Conservation (phyloP, 2,888 invertebrate genomes). For the Lithophane semibrunnea region DNA sequence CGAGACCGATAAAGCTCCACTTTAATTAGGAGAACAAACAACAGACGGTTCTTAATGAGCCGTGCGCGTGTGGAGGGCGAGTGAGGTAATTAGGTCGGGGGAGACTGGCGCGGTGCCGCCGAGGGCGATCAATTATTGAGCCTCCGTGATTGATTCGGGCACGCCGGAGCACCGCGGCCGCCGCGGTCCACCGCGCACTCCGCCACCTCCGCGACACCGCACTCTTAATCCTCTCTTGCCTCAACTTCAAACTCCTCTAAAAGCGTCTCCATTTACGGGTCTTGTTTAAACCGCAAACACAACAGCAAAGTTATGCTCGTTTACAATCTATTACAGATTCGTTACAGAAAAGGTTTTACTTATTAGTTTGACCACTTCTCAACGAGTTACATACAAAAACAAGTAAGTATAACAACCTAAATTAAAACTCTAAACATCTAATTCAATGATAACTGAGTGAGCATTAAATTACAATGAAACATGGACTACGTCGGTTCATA, state of each 20-base stretch:
- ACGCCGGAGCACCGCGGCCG: constrained; percentile 65
- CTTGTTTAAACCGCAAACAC: constrained; percentile 48
- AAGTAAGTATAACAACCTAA: constrained; percentile 16
- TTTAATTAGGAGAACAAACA: constrained; percentile 90
- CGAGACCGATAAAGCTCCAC: constrained; percentile 89
- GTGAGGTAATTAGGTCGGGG: constrained; percentile 87
- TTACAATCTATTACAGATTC: constrained; percentile 31
- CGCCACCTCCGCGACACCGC: constrained; percentile 65
- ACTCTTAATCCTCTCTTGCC: constrained; percentile 72
- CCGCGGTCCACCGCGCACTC: constrained; percentile 61
- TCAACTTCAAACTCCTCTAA: constrained; percentile 66
- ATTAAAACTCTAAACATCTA: constrained; percentile 53
- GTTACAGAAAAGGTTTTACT: constrained; percentile 15
- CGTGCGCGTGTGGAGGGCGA: constrained; percentile 87
- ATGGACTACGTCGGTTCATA: constrained; percentile 71
- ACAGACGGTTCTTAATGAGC: constrained; percentile 89
- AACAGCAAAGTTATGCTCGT: constrained; percentile 34
- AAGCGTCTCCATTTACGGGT: constrained; percentile 56
- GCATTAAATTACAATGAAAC: constrained; percentile 70
- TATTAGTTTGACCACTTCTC: constrained; percentile 16
- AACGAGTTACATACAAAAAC: constrained; percentile 17
- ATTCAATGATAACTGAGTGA: constrained; percentile 61
- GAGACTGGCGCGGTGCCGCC: constrained; percentile 75
- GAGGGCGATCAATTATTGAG: constrained; percentile 87
- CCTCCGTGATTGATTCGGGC: constrained; percentile 85